These are phyloP conservation scores for Anoplopoma fimbria DNA, from an alignment of 2,113 vertebrate genomes.

Conservation along the genomic window DNA sequence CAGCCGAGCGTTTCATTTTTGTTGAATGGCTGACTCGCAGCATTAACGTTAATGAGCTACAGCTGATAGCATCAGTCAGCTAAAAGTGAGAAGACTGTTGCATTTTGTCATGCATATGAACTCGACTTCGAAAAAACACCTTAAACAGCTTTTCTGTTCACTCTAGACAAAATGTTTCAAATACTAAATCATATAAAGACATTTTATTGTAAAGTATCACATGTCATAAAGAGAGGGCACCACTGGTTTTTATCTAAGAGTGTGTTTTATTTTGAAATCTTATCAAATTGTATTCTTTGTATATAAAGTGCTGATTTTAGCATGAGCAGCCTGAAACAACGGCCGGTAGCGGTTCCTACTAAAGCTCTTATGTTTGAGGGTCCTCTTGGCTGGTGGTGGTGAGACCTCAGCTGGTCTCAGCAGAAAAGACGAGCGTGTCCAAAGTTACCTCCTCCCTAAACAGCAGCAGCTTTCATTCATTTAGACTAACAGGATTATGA, in stretches of 20 bases:
- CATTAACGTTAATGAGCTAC: slow-evolving; percentile 4
- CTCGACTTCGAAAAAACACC: neutral
- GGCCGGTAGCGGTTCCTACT: too few relatives aligned
- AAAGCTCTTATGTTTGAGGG: too few relatives aligned
- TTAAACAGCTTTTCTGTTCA: neutral
- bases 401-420: too few relatives aligned
- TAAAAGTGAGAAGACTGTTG: neutral
- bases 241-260: neutral
- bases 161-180: neutral
- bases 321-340: neutral
- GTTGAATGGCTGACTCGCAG: neutral
- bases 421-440: neutral
- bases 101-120: neutral
- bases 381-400: too few relatives aligned
- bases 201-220: neutral
- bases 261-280: neutral
- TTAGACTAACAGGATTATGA: neutral
- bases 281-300: too few relatives aligned
- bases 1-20: neutral
- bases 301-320: neutral
- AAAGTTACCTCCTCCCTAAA: neutral
- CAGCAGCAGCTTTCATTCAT: slow-evolving; percentile 13
- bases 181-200: neutral
- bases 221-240: neutral
- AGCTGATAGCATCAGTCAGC: slow-evolving; percentile 16